These are phyloP conservation scores for Cataglyphis rosenhaueri DNA, from an alignment of 2,888 invertebrate genomes.

Conservation along the genomic window DNA sequence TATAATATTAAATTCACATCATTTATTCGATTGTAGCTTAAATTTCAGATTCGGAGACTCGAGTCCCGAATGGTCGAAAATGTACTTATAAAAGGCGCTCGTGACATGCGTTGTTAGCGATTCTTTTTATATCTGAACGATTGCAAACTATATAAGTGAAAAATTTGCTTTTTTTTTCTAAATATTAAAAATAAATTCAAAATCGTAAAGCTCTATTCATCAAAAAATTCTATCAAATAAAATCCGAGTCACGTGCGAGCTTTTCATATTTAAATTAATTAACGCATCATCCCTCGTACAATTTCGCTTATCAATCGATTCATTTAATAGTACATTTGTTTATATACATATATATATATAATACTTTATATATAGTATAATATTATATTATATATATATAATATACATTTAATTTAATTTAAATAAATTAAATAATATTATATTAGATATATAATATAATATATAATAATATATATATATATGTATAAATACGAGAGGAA, in stretches of 20 bases:
- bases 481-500: not conserved
- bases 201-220: not conserved
- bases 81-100: constrained; percentile 28
- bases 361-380: not conserved
- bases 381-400: too few species aligned
- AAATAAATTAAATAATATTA: too few species aligned
- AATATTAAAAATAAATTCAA: not conserved
- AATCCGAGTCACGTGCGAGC: not conserved
- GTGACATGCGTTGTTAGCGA: not conserved
- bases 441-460: not conserved
- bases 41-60: constrained; percentile 7
- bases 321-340: constrained; percentile 27
- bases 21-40: constrained; percentile 14
- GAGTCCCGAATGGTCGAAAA: constrained; percentile 7
- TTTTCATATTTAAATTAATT: constrained; percentile 14
- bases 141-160: not conserved
- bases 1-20: constrained; percentile 12
- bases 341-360: too few species aligned
- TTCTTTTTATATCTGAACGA: not conserved
- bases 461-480: not conserved
- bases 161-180: not conserved
- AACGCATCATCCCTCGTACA: not conserved
- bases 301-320: constrained; percentile 1
- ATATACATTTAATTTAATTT: too few species aligned
- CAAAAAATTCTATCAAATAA: not conserved